These are phyloP conservation scores for Galeruca laticollis DNA, from an alignment of 2,888 invertebrate species.

Conservation along the genomic window DNA sequence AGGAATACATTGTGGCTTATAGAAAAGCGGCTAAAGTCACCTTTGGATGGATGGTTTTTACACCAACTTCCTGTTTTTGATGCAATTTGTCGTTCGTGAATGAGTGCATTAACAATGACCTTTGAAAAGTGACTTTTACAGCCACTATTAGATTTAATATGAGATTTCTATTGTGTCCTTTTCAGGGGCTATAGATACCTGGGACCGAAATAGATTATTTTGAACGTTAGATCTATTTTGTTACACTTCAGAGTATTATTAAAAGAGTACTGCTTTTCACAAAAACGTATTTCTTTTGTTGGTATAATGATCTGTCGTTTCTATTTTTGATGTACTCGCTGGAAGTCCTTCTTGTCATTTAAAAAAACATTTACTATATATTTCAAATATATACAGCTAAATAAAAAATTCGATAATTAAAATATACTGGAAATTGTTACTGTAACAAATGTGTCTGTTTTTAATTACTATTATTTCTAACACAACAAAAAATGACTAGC, in stretches of 20 bases:
- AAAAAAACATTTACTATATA: conserved; percentile 34
- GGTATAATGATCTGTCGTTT: conserved; percentile 25
- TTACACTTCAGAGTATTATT: conserved; percentile 48
- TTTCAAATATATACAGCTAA: background rate
- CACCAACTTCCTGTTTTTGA: conserved; percentile 68
- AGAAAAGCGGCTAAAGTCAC: conserved; percentile 62
- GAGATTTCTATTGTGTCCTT: conserved; percentile 56
- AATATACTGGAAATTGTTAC: too few relatives aligned
- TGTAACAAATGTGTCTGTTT: too few relatives aligned
- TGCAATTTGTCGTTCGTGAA: conserved; percentile 67
- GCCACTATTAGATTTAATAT: conserved; percentile 66
- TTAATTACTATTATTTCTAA: too few relatives aligned
- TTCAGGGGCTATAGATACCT: conserved; percentile 57
- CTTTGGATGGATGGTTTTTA: conserved; percentile 63
- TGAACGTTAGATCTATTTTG: conserved; percentile 58
- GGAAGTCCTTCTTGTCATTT: conserved; percentile 27
- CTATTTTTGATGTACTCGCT: conserved; percentile 26
- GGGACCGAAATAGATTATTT: conserved; percentile 61
- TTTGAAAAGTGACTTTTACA: conserved; percentile 65
- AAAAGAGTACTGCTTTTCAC: conserved; percentile 48
- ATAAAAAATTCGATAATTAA: background rate
- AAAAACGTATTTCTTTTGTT: conserved; percentile 41
- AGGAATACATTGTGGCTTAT: conserved; percentile 64
- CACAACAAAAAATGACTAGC: too few relatives aligned
- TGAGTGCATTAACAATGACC: conserved; percentile 64